Conservation (phyloP, 2,113 vertebrate species). For the Telmatochromis brichardi region DNA sequence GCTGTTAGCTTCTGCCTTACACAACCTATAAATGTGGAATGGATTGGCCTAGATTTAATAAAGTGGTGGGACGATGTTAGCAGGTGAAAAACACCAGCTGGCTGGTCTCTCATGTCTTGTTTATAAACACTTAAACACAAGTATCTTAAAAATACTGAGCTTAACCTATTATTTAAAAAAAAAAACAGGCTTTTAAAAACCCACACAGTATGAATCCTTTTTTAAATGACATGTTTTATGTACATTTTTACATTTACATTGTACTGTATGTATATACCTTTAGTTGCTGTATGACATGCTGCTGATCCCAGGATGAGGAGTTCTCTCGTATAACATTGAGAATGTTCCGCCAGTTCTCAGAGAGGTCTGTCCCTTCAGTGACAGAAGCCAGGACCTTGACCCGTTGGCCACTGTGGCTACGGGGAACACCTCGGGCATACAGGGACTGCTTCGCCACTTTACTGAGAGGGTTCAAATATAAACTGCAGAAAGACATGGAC, state of each 20-base stretch:
- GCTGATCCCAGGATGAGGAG: constrained; percentile 79
- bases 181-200: neutral
- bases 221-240: neutral
- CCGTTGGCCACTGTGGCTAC: constrained; percentile 37
- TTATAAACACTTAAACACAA: neutral
- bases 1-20: neutral
- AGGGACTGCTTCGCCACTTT: constrained; percentile 80
- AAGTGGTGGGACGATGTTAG: neutral
- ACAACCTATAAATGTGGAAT: neutral
- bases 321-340: constrained; percentile 81
- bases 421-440: constrained; percentile 54
- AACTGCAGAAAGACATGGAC: constrained; percentile 53
- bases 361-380: constrained; percentile 81
- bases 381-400: constrained; percentile 84
- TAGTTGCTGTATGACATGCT: constrained; percentile 79
- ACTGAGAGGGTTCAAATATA: constrained; percentile 92
- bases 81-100: neutral
- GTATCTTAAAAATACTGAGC: neutral
- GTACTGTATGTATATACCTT: constrained; percentile 7
- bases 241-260: neutral
- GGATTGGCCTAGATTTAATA: neutral
- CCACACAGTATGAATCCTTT: neutral
- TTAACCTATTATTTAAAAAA: accelerated
- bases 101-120: neutral
- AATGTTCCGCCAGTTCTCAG: constrained; percentile 85